phyloP scores from a whole-genome alignment of 2,797 vertebrate genomes.

The Tolypeutes matacus region DNA sequence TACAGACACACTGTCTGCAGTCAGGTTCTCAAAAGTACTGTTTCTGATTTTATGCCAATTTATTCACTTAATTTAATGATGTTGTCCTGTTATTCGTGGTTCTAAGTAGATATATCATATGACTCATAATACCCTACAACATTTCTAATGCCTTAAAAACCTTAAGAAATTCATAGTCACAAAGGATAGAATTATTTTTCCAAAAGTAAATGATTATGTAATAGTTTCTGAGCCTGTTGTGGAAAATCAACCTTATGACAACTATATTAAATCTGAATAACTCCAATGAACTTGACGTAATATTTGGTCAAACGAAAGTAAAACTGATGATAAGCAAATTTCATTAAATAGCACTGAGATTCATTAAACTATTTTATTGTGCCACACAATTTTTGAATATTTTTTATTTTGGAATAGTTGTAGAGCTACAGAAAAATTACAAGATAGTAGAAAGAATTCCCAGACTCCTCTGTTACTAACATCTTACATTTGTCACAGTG shows the following conservation, averaged over 20 bases:
- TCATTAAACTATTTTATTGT: not conserved
- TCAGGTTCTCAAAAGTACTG: slow-evolving; percentile 47
- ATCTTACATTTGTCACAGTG: not conserved
- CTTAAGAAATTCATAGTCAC: slow-evolving; percentile 40
- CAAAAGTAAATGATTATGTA: slow-evolving; percentile 58
- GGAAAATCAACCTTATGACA: slow-evolving; percentile 20
- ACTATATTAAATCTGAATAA: not conserved
- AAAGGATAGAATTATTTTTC: slow-evolving; percentile 14
- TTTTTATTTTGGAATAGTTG: not conserved
- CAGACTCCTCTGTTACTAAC: not conserved
- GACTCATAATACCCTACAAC: slow-evolving; percentile 49
- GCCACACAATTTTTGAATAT: not conserved
- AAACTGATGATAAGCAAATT: slow-evolving; percentile 40
- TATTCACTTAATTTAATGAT: slow-evolving; percentile 60
- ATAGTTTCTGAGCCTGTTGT: slow-evolving; percentile 21
- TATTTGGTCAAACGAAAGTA: slow-evolving; percentile 41
- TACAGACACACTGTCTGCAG: slow-evolving; percentile 79
- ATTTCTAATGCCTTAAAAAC: slow-evolving; percentile 57
- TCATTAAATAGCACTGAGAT: not conserved
- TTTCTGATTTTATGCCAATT: slow-evolving; percentile 65
- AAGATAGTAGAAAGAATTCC: not conserved
- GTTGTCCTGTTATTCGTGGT: slow-evolving; percentile 37
- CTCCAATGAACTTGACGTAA: slow-evolving; percentile 11
- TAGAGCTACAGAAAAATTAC: not conserved
- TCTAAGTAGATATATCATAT: slow-evolving; percentile 62